Base-by-base conservation (phyloP, 1,140 invertebrate genomes). In the Tetraneura akinire region DNA sequence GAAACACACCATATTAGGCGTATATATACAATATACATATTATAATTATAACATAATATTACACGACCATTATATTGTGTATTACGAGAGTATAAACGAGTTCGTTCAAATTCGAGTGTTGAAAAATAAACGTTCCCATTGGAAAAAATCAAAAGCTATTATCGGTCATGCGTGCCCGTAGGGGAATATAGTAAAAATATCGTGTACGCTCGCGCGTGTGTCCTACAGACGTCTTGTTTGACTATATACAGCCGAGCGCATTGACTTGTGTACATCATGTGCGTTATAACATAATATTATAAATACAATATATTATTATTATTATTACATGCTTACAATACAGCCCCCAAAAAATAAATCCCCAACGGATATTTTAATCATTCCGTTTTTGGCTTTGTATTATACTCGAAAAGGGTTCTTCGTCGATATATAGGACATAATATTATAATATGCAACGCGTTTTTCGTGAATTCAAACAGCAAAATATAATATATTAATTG, bases 91-190 rank as follows among this genome's bases (percentile, higher is more conserved):
- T 37, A 37, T 37, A 37, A 45, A 68, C 37, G 37, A 68, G n/a
- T 68, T 21, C n/a, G 13, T 68, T 68, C 42, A 23, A 47, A 47
- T 68, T 68, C 66, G 42, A 47, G 64, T 45, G 64, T 68, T n/a
- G 66, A 47, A 45, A 68, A 45, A 68, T 47, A 68, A 68, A 23
- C 66, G 66, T 45, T 68, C 66, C 10, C 66, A 23, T 68, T 45
- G n/a, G 64, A 23, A 21, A 68, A 68, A 26, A 68, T 68, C 66
- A 68, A 68, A 68, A 45, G 42, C 66, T 68, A 68, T 68, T 68
- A 68, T 23, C 42, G 42, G 13, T 68, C 66, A 47, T 47, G 66
- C 66, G 66, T 68, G 66, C 21, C 16, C 42, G 37, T 26, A 21
- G 53, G 53, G 21, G 21, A 57, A 10, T 26, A 21, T 26, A 21